Conservation (phyloP, 1,140 invertebrate species). For the Neuroterus valhalla region DNA sequence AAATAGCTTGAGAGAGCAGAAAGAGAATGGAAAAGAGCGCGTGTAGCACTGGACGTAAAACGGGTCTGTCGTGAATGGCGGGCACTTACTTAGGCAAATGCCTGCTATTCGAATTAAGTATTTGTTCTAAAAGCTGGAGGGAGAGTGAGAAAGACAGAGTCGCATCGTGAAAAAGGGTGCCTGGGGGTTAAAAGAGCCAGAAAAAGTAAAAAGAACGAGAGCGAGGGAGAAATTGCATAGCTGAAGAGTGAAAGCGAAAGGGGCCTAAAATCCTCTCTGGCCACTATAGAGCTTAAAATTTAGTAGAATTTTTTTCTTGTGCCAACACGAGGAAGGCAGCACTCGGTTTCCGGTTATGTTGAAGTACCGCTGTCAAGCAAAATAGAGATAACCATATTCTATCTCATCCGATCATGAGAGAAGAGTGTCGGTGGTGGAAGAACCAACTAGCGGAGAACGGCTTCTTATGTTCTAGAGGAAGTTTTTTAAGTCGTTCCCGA, state of each 20-base stretch:
- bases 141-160: slow-evolving; percentile 55
- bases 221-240: slow-evolving; percentile 23
- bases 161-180: slow-evolving; percentile 44
- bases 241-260: slow-evolving; percentile 3
- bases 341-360: slow-evolving; percentile 58
- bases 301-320: slow-evolving; percentile 63
- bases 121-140: slow-evolving; percentile 73
- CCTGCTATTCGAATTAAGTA: slow-evolving; percentile 73
- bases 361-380: slow-evolving; percentile 46
- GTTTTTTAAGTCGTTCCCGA: slow-evolving; percentile 1
- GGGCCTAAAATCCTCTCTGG: slow-evolving; percentile 63
- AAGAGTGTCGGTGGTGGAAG: background rate
- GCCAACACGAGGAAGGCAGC: slow-evolving; percentile 48
- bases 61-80: slow-evolving; percentile 66
- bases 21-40: slow-evolving; percentile 31
- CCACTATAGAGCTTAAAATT: slow-evolving; percentile 63
- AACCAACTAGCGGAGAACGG: background rate
- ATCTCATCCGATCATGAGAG: slow-evolving; percentile 36
- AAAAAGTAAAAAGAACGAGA: slow-evolving; percentile 41
- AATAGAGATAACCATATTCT: slow-evolving; percentile 51
- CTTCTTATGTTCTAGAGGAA: slow-evolving; percentile 1
- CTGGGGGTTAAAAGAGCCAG: slow-evolving; percentile 31
- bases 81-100: slow-evolving; percentile 73
- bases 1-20: slow-evolving; percentile 25
- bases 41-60: slow-evolving; percentile 60